A percentile compares a stretch with the other conserved stretches of the same genome.
Evolutionary conservation across 2,113 vertebrate genomes (phyloP).

Genomic region (Vimba vimba): DNA sequence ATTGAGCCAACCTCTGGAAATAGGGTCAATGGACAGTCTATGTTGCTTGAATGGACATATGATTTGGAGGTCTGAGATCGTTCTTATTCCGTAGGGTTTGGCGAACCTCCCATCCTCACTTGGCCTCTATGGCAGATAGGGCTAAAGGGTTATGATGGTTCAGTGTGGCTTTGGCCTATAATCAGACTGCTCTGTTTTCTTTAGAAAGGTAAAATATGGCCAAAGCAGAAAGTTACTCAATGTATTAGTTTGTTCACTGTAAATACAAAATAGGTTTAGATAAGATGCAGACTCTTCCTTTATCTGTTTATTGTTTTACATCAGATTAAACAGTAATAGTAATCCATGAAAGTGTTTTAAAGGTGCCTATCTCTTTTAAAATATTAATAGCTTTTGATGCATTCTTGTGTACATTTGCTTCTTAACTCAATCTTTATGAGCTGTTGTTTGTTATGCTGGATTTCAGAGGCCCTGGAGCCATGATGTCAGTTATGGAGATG

Average conservation of each 20-base stretch:
- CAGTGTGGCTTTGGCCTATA: slow-evolving; percentile 52
- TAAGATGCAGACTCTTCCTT: background rate
- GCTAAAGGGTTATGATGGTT: slow-evolving; percentile 25
- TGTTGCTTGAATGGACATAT: slow-evolving; percentile 44
- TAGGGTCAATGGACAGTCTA: slow-evolving; percentile 51
- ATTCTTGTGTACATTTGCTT: background rate
- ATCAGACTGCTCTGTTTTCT: slow-evolving; percentile 28
- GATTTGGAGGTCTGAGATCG: background rate
- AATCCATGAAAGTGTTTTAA: background rate
- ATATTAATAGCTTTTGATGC: background rate
- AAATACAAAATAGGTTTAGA: background rate
- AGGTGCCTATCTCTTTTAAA: background rate
- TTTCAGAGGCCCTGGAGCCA: slow-evolving; percentile 15
- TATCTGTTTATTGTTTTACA: background rate
- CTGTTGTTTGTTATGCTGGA: background rate
- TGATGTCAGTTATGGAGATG: slow-evolving; percentile 24
- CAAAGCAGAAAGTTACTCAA: background rate
- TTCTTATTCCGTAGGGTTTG: background rate
- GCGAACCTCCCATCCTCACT: background rate
- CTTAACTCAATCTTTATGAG: slow-evolving; percentile 21
- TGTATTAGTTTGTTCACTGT: background rate
- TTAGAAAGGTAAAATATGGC: background rate
- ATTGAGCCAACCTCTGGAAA: slow-evolving; percentile 39
- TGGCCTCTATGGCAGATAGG: slow-evolving; percentile 15
- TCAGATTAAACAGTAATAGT: background rate